Base-by-base conservation (phyloP, 2,888 invertebrate genomes). In the Agrypnus murinus region DNA sequence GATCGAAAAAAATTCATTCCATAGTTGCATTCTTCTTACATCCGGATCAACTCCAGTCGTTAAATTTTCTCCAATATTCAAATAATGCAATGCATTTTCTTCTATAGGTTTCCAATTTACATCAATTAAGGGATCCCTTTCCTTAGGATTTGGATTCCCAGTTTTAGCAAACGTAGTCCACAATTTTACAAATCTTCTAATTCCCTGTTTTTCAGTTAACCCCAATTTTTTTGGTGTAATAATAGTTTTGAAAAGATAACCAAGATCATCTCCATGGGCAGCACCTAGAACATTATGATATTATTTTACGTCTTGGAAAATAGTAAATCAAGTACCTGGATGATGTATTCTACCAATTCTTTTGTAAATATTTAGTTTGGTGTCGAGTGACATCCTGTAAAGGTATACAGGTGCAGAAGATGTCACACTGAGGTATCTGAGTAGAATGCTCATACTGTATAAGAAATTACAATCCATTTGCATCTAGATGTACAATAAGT, bases 91-190 rank as follows among this genome's bases (percentile, higher is more conserved):
- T 15, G 71, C 50, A 2, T 72, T 46, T 36, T 63, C 53, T 15
- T 50, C 59, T 0, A 73, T 69, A n/a, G 74, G 75, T 53, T 75
- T 74, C 77, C 77, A 78, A 31, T 34, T 69, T 14, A 71, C 53
- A 25, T 72, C 45, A 19, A 72, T 72, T 45, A 75, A 15, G 69
- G 63, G 43, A 55, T 71, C 59, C 2, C 64, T 50, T n/a, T 59
- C 45, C 1, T 17, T 6, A 8, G 70, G 67, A 62, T 73, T 76
- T 2, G 76, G 74, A 53, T 76, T 53, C 9, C 74, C 71, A 59
- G 36, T 53, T 59, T 76, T 78, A 2, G 81, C 81, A 75, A 82
- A 82, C 67, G 72, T 79, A 12, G 81, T 75, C 81, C 81, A 82
- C 10, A 79, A 59, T 70, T 75, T 80, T 0, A 75, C 73, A 65